phyloP scores from a whole-genome alignment of 1,140 invertebrate genomes.

The Coptotermes formosanus region DNA sequence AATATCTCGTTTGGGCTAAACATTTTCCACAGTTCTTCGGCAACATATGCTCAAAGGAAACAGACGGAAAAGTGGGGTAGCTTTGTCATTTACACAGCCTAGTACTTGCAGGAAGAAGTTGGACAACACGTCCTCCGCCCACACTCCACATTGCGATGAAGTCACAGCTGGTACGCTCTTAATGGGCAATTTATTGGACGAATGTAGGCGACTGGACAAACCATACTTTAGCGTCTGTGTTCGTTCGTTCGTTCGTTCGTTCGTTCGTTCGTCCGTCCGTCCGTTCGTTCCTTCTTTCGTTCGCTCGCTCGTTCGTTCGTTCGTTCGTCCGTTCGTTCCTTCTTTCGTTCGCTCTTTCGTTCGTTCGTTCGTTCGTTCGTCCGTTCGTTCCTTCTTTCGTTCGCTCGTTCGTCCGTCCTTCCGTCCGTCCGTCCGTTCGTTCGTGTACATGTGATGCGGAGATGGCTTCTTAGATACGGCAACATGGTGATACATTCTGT shows the following conservation, averaged over 20 bases:
- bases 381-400: not conserved
- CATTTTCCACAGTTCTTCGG: not conserved
- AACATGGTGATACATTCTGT: not conserved
- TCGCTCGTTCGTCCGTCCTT: no score
- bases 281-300: no score
- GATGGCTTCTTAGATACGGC: not conserved
- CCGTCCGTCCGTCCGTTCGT: no score
- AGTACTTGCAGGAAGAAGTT: not conserved
- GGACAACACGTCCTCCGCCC: not conserved
- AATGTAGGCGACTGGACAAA: not conserved
- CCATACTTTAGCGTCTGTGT: not conserved
- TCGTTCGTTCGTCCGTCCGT: no score
- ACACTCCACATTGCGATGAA: not conserved
- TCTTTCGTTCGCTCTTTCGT: no score
- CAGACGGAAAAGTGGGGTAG: not conserved
- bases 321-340: no score
- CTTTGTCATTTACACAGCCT: not conserved
- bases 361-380: not conserved
- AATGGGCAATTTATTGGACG: not conserved
- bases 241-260: no score
- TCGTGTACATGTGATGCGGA: not conserved
- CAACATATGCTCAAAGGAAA: not conserved
- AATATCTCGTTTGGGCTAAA: not conserved
- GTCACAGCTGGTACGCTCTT: constrained; percentile 7
- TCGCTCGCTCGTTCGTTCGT: no score